Conservation (phyloP, 2,888 invertebrate genomes). For the Didymodactylos carnosus region DNA sequence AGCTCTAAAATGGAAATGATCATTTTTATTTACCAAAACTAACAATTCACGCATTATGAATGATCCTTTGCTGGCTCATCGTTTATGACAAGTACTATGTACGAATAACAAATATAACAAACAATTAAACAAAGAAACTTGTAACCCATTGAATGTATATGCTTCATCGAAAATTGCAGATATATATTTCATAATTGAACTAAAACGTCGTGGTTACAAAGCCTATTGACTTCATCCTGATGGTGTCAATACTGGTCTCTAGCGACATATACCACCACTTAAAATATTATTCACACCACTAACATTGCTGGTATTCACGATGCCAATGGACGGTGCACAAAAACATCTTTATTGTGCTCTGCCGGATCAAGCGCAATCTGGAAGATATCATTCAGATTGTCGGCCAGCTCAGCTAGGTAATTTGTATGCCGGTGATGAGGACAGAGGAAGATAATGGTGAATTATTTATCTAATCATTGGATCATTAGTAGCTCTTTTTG, state of each 20-base stretch:
- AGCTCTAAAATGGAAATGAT: slow-evolving; percentile 17
- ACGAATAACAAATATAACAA: neutral
- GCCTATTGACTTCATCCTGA: neutral
- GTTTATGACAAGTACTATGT: slow-evolving; percentile 13
- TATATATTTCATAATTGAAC: neutral
- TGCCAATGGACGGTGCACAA: neutral
- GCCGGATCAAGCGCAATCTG: neutral
- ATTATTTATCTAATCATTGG: too few relatives aligned
- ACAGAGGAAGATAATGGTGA: neutral
- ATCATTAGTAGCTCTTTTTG: too few relatives aligned
- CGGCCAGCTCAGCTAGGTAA: neutral
- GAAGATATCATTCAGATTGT: neutral
- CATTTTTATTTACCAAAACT: neutral
- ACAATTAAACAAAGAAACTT: neutral
- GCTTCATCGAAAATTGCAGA: neutral
- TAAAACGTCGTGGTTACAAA: neutral
- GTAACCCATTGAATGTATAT: neutral
- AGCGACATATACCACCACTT: neutral
- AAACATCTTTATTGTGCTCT: neutral
- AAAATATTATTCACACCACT: neutral
- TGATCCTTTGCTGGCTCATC: slow-evolving; percentile 15
- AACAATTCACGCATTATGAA: neutral
- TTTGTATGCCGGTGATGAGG: neutral
- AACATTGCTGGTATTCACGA: neutral
- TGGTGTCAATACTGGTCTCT: neutral